Evolutionary conservation across 2,797 vertebrate species (phyloP).

Genomic region (Crax fasciolata): DNA sequence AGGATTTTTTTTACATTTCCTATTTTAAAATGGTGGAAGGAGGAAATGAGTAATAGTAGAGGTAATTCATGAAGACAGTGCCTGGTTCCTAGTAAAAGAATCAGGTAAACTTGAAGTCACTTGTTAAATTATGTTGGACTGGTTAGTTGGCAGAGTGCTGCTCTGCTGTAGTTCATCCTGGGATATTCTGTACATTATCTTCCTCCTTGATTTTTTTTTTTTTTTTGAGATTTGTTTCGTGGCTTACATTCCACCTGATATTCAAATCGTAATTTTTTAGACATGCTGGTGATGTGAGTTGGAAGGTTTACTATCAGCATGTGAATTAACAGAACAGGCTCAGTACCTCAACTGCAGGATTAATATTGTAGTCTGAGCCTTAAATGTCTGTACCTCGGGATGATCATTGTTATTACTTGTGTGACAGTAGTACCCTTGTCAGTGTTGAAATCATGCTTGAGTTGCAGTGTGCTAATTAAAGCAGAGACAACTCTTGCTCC

Average conservation of each 20-base stretch:
- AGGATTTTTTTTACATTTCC: slow-evolving; percentile 68
- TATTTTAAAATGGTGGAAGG: not conserved
- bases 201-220: not conserved
- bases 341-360: not conserved
- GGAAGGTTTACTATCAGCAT: not conserved
- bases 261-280: not conserved
- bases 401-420: not conserved
- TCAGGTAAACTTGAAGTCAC: not conserved
- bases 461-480: not conserved
- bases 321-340: not conserved
- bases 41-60: not conserved
- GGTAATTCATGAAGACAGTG: not conserved
- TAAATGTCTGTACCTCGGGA: not conserved
- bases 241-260: not conserved
- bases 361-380: not conserved
- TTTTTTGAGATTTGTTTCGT: not conserved
- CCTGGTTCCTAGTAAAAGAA: not conserved
- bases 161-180: not conserved
- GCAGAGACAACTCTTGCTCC: not conserved
- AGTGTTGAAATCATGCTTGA: not conserved
- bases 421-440: not conserved
- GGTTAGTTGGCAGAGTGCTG: not conserved
- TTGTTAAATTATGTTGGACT: not conserved
- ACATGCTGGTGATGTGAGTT: not conserved
- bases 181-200: not conserved